Evolutionary conservation across 1,140 invertebrate genomes (phyloP).

Genomic region (Macrosteles quadrilineatus): DNA sequence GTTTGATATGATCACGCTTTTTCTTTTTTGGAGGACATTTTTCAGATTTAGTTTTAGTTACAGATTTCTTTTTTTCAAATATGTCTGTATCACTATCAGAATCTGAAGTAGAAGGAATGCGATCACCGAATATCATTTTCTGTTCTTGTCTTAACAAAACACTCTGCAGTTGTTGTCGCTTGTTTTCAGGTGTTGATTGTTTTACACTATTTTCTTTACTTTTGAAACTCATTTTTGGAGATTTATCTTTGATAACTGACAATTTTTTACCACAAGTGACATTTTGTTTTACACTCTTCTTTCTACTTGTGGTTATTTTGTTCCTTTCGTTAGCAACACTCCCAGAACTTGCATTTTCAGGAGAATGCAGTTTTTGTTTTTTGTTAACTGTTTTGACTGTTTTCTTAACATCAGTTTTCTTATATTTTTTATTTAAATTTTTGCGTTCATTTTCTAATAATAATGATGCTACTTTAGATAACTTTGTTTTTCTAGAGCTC

Average conservation of each 20-base stretch:
- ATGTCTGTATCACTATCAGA: neutral
- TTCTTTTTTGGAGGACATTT: too few species aligned
- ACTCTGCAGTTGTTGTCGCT: neutral
- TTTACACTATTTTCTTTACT: neutral
- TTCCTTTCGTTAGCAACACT: neutral
- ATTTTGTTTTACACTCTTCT: neutral
- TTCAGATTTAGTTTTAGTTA: neutral
- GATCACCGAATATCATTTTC: neutral
- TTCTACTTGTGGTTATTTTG: neutral
- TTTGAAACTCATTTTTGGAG: neutral
- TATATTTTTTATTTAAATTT: neutral
- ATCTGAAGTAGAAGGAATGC: neutral
- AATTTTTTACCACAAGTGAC: neutral
- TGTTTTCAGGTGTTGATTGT: constrained; percentile 3
- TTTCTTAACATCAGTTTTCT: neutral
- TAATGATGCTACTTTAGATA: neutral
- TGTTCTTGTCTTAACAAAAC: constrained; percentile 1
- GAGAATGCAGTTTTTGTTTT: too few species aligned
- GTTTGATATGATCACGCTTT: too few species aligned
- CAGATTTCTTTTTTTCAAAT: constrained; percentile 3
- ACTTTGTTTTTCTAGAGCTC: neutral
- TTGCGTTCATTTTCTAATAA: neutral
- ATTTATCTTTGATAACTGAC: neutral
- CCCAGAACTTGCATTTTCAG: too few species aligned
- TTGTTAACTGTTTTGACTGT: neutral